Percentiles rank a stretch among this genome's conserved stretches.
These are phyloP conservation scores for Arnoldichthys spilopterus DNA, from an alignment of 2,797 vertebrate genomes.

Conservation along the genomic window DNA sequence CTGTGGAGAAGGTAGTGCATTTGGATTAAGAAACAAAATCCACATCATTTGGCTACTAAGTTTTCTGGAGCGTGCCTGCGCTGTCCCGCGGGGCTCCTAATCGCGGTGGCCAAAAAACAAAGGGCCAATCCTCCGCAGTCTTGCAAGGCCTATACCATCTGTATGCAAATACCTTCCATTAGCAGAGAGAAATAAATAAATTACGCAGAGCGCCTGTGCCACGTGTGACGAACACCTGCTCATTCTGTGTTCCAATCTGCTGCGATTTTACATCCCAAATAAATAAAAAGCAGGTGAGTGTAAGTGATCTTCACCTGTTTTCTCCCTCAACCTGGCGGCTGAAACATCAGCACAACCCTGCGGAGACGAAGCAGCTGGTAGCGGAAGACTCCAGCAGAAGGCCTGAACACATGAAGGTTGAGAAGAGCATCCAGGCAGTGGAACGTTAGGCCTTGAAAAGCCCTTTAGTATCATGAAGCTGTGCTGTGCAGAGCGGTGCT, in stretches of 20 bases:
- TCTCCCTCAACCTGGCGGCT: conserved; percentile 54
- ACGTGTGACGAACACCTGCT: conserved; percentile 67
- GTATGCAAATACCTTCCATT: conserved; percentile 64
- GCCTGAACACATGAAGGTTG: conserved; percentile 58
- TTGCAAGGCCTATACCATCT: conserved; percentile 52
- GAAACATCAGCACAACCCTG: conserved; percentile 60
- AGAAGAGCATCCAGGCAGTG: conserved; percentile 59
- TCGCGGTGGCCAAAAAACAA: conserved; percentile 30
- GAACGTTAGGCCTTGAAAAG: conserved; percentile 57
- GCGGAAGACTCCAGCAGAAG: conserved; percentile 59
- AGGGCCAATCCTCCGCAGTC: conserved; percentile 18
- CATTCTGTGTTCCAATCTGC: conserved; percentile 65
- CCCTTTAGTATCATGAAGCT: conserved; percentile 60
- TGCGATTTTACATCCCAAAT: conserved; percentile 69
- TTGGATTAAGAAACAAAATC: conserved; percentile 51
- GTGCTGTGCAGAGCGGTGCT: no score
- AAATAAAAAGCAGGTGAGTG: conserved; percentile 69
- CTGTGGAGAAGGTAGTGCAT: conserved; percentile 40
- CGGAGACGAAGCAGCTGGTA: conserved; percentile 68
- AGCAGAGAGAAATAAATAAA: conserved; percentile 63
- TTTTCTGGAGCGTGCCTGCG: conserved; percentile 30
- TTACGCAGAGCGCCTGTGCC: conserved; percentile 51
- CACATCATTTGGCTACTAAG: conserved; percentile 29
- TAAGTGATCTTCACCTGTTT: conserved; percentile 42
- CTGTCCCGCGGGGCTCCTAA: conserved; percentile 25